Evolutionary conservation across 2,888 invertebrate species (phyloP), one percentile per base, ranked within the genome.

Genomic region (Agonopterix heracliana): DNA sequence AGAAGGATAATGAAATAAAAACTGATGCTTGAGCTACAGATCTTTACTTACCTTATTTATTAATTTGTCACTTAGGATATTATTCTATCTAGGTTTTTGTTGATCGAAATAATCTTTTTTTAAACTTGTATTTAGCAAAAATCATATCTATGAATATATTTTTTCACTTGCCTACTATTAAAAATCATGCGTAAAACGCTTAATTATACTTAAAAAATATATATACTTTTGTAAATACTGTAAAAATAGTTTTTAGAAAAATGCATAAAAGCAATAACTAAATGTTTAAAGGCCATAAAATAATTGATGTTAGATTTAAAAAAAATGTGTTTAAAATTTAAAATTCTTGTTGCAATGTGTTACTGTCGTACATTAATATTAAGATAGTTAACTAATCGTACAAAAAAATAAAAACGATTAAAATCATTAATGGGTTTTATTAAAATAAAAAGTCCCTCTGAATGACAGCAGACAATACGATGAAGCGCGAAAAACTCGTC

Each of bases 231-330:
- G 64, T 64, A 64, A 53, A 70, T 62, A 68, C 40, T 70, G 67
- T 72, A 64, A 48, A 50, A 48, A 45, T 48, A 59, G 56, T 40
- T 3, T 41, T 34, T 44, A 47, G 9, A 26, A 44, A 56, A 41
- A 54, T 56, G 51, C 53, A 56, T 63, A 65, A 61, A 59, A 73
- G 73, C 73, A 73, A 73, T 73, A 73, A 72, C 58, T 57, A 61
- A 45, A 40, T 34, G 34, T 45, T 34, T 56, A 57, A 55, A 55
- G 48, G 56, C 59, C 60, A 54, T 63, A 63, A 63, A 62, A 48
- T 44, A 38, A 14, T 47, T 47, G 47, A 10, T 36, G 42, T 47
- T 63, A 54, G 47, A 41, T 43, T 51, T 51, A 49, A 54, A 54
- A 57, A 42, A 13, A 54, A 55, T 59, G 54, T 66, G 63, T 66